Evolutionary conservation across 2,797 vertebrate genomes (phyloP).

Genomic region (Acomys russatus): DNA sequence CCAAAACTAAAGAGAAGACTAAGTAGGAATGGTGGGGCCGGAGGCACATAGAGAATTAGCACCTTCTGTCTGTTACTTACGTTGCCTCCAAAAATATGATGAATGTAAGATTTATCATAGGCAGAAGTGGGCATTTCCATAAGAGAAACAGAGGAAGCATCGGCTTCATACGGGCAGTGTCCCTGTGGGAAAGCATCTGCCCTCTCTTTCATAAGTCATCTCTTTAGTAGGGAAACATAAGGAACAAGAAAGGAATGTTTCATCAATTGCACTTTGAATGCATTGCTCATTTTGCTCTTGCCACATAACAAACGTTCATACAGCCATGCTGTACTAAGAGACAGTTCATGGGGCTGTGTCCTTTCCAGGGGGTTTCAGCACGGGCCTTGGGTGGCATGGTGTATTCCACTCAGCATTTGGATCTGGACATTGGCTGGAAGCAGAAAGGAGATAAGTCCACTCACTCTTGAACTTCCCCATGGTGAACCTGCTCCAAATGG

Average conservation of each 20-base stretch:
- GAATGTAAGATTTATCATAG: background rate
- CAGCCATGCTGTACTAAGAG: background rate
- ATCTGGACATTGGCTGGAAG: background rate
- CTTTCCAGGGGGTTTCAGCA: background rate
- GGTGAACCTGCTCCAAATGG: slow-evolving; percentile 64
- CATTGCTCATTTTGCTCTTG: background rate
- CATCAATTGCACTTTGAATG: background rate
- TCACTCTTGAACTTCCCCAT: background rate
- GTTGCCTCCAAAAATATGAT: background rate
- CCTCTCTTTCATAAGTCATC: slow-evolving; percentile 13
- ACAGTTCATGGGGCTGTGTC: background rate
- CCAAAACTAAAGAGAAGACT: background rate
- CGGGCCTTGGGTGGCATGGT: background rate
- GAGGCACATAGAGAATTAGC: background rate
- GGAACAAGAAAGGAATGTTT: slow-evolving; percentile 1
- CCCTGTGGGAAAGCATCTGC: background rate
- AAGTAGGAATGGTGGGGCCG: background rate
- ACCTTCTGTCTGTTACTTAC: background rate
- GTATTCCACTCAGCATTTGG: slow-evolving; percentile 3
- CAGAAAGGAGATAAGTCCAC: background rate
- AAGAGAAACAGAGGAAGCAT: background rate
- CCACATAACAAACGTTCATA: background rate
- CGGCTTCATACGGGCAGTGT: background rate
- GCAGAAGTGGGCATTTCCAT: background rate
- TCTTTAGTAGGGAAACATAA: slow-evolving; percentile 3